Conservation (phyloP, 1,140 invertebrate genomes). For the Bathynomus jamesi region DNA sequence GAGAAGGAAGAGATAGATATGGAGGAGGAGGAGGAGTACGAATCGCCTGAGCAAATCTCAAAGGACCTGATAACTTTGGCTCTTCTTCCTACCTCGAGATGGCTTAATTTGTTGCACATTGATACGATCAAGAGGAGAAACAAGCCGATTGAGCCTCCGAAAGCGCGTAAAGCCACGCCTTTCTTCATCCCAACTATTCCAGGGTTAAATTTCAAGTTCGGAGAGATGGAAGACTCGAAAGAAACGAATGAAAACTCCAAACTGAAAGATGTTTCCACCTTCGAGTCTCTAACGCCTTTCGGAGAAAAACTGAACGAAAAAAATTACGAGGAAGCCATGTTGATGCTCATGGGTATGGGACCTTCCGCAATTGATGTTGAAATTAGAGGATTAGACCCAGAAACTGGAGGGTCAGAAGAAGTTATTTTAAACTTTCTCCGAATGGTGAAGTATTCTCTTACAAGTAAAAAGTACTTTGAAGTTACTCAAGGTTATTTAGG, state of each 20-base stretch:
- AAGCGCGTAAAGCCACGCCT: slow-evolving; percentile 74
- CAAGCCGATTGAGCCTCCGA: slow-evolving; percentile 76
- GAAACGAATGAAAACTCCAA: slow-evolving; percentile 11
- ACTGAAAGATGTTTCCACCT: slow-evolving; percentile 23
- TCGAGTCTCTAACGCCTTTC: slow-evolving; percentile 31
- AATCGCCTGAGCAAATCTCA: slow-evolving; percentile 71
- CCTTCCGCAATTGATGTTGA: slow-evolving; percentile 84
- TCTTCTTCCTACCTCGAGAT: slow-evolving; percentile 71
- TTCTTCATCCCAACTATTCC: slow-evolving; percentile 91
- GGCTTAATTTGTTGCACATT: slow-evolving; percentile 86
- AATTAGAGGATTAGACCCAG: slow-evolving; percentile 67
- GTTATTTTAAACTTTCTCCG: slow-evolving; percentile 72
- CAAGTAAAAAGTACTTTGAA: slow-evolving; percentile 77
- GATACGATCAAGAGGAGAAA: slow-evolving; percentile 81
- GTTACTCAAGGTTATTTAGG: slow-evolving; percentile 84
- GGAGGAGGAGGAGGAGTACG: slow-evolving; percentile 53
- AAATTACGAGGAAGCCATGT: slow-evolving; percentile 47
- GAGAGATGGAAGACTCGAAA: slow-evolving; percentile 49
- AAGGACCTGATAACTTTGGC: slow-evolving; percentile 79
- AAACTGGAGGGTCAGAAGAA: slow-evolving; percentile 57
- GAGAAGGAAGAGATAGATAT: slow-evolving; percentile 46
- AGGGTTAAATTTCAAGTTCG: slow-evolving; percentile 73
- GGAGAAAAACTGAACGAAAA: slow-evolving; percentile 36
- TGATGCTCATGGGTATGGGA: slow-evolving; percentile 68
- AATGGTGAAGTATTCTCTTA: slow-evolving; percentile 62